phyloP scores from a whole-genome alignment of 2,113 vertebrate genomes.

The Progne subis region DNA sequence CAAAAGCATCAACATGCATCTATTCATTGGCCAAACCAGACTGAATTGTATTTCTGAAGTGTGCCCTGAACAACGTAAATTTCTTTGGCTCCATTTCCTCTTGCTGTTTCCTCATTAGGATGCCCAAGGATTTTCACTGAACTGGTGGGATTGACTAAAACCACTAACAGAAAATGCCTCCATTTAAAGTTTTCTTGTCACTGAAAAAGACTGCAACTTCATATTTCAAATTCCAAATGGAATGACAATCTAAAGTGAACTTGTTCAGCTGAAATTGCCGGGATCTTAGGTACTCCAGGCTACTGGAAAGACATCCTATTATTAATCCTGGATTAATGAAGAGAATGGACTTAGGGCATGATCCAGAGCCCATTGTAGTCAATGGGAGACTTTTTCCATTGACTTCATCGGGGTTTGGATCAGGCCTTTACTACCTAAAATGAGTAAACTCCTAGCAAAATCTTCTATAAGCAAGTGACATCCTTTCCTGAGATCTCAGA shows the following conservation, averaged over 20 bases:
- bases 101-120: background rate
- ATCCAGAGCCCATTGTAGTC: constrained; percentile 67
- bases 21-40: background rate
- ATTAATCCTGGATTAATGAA: constrained; percentile 18
- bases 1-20: background rate
- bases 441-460: background rate
- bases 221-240: background rate
- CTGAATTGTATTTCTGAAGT: background rate
- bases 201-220: background rate
- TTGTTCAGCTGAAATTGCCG: background rate
- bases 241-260: background rate
- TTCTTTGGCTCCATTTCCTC: background rate
- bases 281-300: background rate
- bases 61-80: background rate
- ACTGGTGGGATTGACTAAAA: background rate
- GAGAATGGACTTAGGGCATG: constrained; percentile 42
- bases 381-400: constrained; percentile 66
- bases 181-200: background rate
- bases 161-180: background rate
- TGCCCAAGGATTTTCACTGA: background rate
- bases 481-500: background rate
- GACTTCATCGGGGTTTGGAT: constrained; percentile 64
- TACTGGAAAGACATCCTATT: background rate
- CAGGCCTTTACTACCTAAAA: constrained; percentile 61
- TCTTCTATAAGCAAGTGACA: background rate